Evolutionary conservation across 2,888 invertebrate genomes (phyloP).

Genomic region (Drosophila meridionalis): DNA sequence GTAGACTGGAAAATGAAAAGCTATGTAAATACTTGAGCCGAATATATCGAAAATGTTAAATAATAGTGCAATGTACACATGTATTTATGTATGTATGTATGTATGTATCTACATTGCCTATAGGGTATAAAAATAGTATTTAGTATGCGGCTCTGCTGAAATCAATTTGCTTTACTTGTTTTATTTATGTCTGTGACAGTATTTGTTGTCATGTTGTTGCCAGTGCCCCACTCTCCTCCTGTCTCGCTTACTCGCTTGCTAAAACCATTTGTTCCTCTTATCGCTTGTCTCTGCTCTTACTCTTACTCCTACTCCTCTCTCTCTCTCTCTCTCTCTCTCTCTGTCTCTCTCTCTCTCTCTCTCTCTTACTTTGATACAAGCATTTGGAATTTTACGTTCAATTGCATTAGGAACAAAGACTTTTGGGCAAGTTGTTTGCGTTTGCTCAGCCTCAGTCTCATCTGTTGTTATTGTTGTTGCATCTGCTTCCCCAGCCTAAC

Average conservation of each 20-base stretch:
- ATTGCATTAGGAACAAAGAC: constrained; percentile 61
- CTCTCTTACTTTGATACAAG: constrained; percentile 38
- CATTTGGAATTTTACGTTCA: constrained; percentile 60
- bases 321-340: too few species aligned
- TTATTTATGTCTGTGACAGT: constrained; percentile 12
- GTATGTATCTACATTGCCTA: neutral
- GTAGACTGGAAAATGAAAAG: too few species aligned
- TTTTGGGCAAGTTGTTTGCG: constrained; percentile 51
- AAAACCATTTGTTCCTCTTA: neutral
- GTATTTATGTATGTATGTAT: too few species aligned
- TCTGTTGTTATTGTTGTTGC: constrained; percentile 12
- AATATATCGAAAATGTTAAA: neutral
- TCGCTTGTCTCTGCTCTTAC: neutral
- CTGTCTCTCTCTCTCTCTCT: too few species aligned
- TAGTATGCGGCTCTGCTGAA: neutral
- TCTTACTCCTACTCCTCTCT: neutral
- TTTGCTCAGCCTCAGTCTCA: constrained; percentile 45
- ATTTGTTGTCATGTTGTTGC: constrained; percentile 24
- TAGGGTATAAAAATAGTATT: neutral
- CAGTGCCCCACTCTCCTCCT: neutral
- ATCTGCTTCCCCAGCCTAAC: constrained; percentile 42
- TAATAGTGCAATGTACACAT: neutral
- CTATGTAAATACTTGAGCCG: neutral
- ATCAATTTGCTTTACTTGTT: constrained; percentile 3
- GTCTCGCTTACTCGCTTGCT: neutral